Evolutionary conservation across 2,797 vertebrate genomes (phyloP), one percentile per base, ranked within the genome.

Genomic region (Xiphophorus birchmanni): DNA sequence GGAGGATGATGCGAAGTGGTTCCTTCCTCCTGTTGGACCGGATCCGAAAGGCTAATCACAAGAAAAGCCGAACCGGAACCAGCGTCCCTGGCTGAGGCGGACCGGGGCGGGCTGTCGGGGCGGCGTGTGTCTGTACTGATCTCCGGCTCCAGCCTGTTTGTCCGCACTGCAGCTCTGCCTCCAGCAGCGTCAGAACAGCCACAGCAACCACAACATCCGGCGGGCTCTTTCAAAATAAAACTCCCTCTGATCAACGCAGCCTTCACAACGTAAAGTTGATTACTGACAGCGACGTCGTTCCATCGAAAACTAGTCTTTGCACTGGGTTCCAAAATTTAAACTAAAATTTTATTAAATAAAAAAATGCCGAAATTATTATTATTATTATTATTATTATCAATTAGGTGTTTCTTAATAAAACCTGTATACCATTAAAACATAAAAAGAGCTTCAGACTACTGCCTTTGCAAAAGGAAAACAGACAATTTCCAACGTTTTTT

Each of bases 91-190:
- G n/a, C 23, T 45, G 75, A 77, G 71, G 73, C n/a, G 8, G 80
- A 77, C 37, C 75, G 75, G 45, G 82, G 18, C 40, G 52, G 77
- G 48, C 75, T 52, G 73, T 65, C 73, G n/a, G 76, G 73, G 44
- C 77, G 71, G 84, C 42, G 80, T 37, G 73, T 3, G 74, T 86
- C 83, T 48, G 87, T 81, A 79, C 35, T 88, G 78, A 77, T 82
- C 87, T 91, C 90, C 81, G 75, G 80, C 80, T 87, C 86, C 89
- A 75, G 85, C 85, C 88, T 84, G 90, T 94, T 95, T 95, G 93
- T 96, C 95, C 95, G 96, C 95, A 96, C 93, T 96, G 96, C 96
- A 96, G 95, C 93, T 80, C 90, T 91, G 87, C 90, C 85, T 82
- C 87, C 84, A 80, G 8, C 84, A 32, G 85, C 82, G 74, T 90